Conservation (phyloP, 2,797 vertebrate genomes). For the Leptoclinus maculatus region DNA sequence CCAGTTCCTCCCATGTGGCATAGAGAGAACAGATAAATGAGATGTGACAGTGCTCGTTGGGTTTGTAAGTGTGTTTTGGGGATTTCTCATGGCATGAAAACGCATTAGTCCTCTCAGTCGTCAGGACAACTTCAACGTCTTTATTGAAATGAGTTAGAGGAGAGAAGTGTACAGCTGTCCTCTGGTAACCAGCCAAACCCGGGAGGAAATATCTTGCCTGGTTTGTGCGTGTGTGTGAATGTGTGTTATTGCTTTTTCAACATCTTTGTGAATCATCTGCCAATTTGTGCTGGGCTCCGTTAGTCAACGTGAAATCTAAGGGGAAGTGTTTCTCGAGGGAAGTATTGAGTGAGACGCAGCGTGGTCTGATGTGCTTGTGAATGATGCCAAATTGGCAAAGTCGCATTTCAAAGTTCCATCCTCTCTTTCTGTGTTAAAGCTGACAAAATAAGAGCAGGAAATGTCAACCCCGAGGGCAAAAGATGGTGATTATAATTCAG, state of each 20-base stretch:
- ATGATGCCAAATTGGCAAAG: neutral
- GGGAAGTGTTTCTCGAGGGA: neutral
- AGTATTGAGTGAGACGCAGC: constrained; percentile 28
- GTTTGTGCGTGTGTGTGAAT: neutral
- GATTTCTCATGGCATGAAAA: constrained; percentile 12
- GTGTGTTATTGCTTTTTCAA: constrained; percentile 55
- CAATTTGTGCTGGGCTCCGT: constrained; percentile 59
- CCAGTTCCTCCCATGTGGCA: neutral
- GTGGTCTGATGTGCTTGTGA: neutral
- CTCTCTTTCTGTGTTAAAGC: neutral
- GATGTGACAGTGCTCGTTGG: neutral
- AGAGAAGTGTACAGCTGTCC: constrained; percentile 27
- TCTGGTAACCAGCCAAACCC: constrained; percentile 25
- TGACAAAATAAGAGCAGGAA: neutral
- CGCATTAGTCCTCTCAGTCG: neutral
- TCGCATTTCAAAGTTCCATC: neutral
- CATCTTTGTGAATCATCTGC: constrained; percentile 60
- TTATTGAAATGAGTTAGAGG: constrained; percentile 18
- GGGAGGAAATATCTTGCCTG: constrained; percentile 10
- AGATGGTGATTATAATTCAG: neutral
- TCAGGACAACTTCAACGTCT: constrained; percentile 24
- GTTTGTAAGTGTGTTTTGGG: neutral
- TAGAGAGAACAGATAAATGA: neutral
- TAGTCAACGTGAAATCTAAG: constrained; percentile 48
- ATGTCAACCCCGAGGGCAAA: too few species aligned